phyloP scores from a whole-genome alignment of 2,113 vertebrate species.

The Shinisaurus crocodilurus region DNA sequence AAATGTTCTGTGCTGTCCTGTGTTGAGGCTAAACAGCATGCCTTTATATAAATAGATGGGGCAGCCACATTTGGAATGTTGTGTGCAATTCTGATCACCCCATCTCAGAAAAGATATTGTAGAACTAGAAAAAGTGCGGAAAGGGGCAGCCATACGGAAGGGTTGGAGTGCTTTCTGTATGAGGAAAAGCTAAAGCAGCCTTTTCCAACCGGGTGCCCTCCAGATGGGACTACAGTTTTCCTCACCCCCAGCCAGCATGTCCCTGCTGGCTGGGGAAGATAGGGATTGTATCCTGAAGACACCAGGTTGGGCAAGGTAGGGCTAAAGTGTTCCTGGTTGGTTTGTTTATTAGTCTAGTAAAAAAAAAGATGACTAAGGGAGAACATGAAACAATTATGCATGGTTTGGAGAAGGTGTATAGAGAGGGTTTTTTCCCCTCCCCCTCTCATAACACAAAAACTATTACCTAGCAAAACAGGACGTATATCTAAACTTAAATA shows the following conservation, averaged over 20 bases:
- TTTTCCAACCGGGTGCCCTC: neutral
- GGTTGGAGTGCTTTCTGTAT: neutral
- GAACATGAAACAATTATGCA: neutral
- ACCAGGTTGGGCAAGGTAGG: no score
- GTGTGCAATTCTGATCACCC: neutral
- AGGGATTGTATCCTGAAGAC: no score
- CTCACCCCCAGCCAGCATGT: no score
- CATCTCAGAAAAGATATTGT: neutral
- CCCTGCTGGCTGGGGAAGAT: no score
- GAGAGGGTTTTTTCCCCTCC: no score
- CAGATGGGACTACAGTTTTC: no score
- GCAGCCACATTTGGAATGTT: neutral
- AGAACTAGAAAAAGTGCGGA: neutral
- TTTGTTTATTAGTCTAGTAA: no score
- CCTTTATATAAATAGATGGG: neutral
- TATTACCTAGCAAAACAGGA: neutral
- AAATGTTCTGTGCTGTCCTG: neutral
- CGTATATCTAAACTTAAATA: constrained; percentile 21
- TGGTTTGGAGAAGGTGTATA: neutral
- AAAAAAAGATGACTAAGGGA: neutral
- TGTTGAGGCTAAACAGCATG: neutral
- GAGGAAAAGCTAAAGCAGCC: neutral
- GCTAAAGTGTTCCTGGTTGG: no score
- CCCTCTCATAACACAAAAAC: no score
- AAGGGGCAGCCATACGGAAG: neutral